phyloP scores from a whole-genome alignment of 2,888 invertebrate species.

The Oscheius sp. region DNA sequence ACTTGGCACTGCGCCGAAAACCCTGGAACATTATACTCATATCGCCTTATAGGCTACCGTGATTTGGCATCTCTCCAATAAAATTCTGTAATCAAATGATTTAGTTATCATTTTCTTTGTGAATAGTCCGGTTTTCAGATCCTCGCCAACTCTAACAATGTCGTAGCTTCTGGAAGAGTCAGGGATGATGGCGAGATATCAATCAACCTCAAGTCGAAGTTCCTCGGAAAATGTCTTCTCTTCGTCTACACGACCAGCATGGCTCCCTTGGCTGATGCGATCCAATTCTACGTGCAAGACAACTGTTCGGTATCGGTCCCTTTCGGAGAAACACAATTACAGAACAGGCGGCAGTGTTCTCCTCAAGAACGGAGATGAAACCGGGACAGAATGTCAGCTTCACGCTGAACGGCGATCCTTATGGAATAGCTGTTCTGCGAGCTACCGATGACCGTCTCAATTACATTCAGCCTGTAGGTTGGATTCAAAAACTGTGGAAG shows the following conservation, averaged over 20 bases:
- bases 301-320: conserved; percentile 33
- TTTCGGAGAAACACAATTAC: not conserved
- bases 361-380: conserved; percentile 29
- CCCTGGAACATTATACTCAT: not conserved
- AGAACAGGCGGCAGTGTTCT: conserved; percentile 28
- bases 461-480: conserved; percentile 42
- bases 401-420: conserved; percentile 36
- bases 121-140: conserved; percentile 37
- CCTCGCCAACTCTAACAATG: conserved; percentile 41
- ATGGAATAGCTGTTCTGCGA: conserved; percentile 37
- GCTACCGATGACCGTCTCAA: conserved; percentile 58
- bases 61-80: too few relatives aligned
- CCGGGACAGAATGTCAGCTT: conserved; percentile 43
- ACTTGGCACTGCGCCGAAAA: not conserved
- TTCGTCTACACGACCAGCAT: conserved; percentile 43
- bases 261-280: conserved; percentile 40
- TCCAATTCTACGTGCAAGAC: conserved; percentile 49
- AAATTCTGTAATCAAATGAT: too few relatives aligned
- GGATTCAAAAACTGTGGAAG: not conserved
- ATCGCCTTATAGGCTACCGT: not conserved
- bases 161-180: conserved; percentile 36
- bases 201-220: conserved; percentile 31
- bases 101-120: too few relatives aligned
- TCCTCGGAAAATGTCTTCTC: conserved; percentile 49
- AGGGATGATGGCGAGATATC: conserved; percentile 35